These are phyloP conservation scores for Pardosa pseudoannulata DNA, from an alignment of 2,888 invertebrate genomes.

Conservation along the genomic window DNA sequence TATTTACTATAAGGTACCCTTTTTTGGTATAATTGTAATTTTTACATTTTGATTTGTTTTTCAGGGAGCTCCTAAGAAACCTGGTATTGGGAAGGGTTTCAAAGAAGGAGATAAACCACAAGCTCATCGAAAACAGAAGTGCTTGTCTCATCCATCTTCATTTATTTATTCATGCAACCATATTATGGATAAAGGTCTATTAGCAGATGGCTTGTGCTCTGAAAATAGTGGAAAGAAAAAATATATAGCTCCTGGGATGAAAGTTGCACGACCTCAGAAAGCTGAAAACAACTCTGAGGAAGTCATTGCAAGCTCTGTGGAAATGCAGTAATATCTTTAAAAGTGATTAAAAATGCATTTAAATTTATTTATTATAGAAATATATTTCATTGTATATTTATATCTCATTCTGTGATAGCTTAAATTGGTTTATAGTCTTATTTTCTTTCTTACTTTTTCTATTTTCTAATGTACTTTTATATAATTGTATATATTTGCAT, in stretches of 20 bases:
- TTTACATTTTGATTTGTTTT: conserved; percentile 4
- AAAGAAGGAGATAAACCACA: conserved; percentile 20
- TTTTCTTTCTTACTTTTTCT: too few species aligned
- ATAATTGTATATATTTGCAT: too few species aligned
- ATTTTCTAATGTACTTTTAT: too few species aligned
- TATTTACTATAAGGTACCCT: too few species aligned
- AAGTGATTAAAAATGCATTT: too few species aligned
- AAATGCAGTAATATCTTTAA: too few species aligned
- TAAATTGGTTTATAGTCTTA: too few species aligned
- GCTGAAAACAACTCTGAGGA: not conserved
- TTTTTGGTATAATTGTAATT: too few species aligned
- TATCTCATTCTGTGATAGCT: too few species aligned
- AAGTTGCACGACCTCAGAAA: not conserved
- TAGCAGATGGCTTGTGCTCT: not conserved
- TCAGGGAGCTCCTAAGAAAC: conserved; percentile 28
- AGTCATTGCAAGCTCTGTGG: not conserved
- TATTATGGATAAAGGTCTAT: not conserved
- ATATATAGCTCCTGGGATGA: not conserved
- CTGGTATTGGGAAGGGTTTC: not conserved
- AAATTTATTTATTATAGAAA: too few species aligned
- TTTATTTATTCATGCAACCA: not conserved
- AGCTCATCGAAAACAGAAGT: conserved; percentile 45
- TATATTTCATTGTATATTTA: too few species aligned
- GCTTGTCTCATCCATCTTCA: conserved; percentile 59
- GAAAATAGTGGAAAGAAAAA: not conserved